A percentile compares a stretch with the other conserved stretches of the same genome.
phyloP scores from a whole-genome alignment of 1,140 invertebrate genomes.

The Diabrotica virgifera region DNA sequence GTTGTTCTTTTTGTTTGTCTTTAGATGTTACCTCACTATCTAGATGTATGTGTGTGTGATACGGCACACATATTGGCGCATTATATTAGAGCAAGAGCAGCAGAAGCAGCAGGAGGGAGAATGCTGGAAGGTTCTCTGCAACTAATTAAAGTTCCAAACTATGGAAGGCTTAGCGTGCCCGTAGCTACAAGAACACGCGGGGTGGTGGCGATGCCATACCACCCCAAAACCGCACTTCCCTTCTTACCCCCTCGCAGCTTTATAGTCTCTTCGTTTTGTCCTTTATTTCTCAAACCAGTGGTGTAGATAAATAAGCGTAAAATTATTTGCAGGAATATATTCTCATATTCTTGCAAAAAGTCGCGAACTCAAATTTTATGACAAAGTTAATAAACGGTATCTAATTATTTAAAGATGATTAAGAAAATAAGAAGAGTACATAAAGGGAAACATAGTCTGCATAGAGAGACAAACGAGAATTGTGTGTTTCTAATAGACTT shows the following conservation, averaged over 20 bases:
- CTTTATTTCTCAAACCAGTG: not conserved
- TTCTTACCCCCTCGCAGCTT: slow-evolving; percentile 17
- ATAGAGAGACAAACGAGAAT: no score
- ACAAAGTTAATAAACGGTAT: no score
- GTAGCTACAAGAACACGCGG: slow-evolving; percentile 26
- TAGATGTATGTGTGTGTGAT: not conserved
- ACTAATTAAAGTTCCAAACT: slow-evolving; percentile 43
- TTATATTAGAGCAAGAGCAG: slow-evolving; percentile 14
- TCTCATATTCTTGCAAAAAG: no score
- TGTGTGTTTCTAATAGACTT: no score
- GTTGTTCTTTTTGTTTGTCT: no score
- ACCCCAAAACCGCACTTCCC: slow-evolving; percentile 26
- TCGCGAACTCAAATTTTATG: no score
- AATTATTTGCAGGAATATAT: not conserved
- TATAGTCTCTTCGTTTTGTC: not conserved
- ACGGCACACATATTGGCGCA: slow-evolving; percentile 17
- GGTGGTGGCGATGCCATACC: slow-evolving; percentile 26
- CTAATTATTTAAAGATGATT: no score
- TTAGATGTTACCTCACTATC: no score
- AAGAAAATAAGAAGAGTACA: no score
- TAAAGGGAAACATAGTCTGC: no score
- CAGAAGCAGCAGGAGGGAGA: slow-evolving; percentile 8
- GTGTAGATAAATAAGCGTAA: not conserved
- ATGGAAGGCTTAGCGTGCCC: slow-evolving; percentile 35
- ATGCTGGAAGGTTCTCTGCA: slow-evolving; percentile 33